Evolutionary conservation across 2,113 vertebrate species (phyloP).

Genomic region (Grus americana): DNA sequence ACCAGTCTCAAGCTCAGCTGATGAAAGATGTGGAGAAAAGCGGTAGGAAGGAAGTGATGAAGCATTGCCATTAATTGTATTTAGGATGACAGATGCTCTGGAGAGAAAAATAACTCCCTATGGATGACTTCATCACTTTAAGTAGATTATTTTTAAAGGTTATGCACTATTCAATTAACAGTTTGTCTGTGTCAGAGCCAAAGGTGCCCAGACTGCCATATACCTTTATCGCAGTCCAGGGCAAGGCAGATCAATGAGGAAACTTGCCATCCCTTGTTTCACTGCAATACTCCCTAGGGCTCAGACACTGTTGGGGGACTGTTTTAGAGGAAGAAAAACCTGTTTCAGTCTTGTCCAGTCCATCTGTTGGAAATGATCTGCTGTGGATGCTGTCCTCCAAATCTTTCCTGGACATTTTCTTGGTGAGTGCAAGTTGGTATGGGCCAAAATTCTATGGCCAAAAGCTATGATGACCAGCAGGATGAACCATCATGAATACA

Average conservation of each 20-base stretch:
- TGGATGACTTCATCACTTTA: background rate
- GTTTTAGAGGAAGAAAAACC: background rate
- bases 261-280: background rate
- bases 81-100: background rate
- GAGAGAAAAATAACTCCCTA: background rate
- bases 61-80: background rate
- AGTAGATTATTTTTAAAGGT: constrained; percentile 37
- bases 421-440: background rate
- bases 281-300: fast-evolving
- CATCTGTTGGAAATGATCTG: background rate
- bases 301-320: fast-evolving
- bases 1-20: background rate
- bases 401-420: background rate
- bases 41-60: background rate
- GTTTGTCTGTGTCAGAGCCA: background rate
- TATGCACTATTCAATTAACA: background rate
- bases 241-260: background rate
- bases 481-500: background rate
- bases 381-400: background rate
- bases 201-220: background rate
- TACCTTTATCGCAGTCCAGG: background rate
- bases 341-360: background rate
- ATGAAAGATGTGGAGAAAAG: background rate
- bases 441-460: background rate
- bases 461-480: background rate